phyloP scores from a whole-genome alignment of 1,140 invertebrate species.

The Alviniconcha marisindica region DNA sequence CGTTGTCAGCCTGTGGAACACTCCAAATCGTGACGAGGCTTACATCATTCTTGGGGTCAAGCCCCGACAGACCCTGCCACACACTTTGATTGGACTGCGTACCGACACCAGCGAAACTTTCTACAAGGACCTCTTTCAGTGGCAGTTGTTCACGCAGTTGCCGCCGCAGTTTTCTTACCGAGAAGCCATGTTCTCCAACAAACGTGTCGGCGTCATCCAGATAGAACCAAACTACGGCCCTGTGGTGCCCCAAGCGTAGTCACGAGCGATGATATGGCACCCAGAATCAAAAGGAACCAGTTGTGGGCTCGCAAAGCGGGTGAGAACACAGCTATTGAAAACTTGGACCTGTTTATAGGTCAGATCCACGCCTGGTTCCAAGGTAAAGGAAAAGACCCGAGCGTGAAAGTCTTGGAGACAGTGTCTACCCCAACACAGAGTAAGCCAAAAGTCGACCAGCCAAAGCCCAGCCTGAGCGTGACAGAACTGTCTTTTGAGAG shows the following conservation, averaged over 20 bases:
- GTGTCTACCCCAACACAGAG: not conserved
- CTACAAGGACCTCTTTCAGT: slow-evolving; percentile 7
- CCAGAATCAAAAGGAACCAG: slow-evolving; percentile 6
- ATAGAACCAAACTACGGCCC: not conserved
- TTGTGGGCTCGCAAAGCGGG: slow-evolving; percentile 37
- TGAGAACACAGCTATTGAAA: not conserved
- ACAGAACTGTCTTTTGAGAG: too few species aligned
- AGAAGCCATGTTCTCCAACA: slow-evolving; percentile 6
- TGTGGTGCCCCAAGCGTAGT: slow-evolving; percentile 36
- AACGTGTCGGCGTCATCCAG: slow-evolving; percentile 33
- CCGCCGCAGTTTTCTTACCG: slow-evolving; percentile 28
- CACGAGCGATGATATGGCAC: not conserved
- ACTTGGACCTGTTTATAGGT: slow-evolving; percentile 1
- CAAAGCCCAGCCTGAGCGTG: not conserved
- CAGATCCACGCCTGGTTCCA: slow-evolving; percentile 39
- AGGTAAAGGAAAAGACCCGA: not conserved
- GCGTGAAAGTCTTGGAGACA: too few species aligned
- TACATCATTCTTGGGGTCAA: slow-evolving; percentile 34
- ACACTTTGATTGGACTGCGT: slow-evolving; percentile 25
- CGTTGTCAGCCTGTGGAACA: slow-evolving; percentile 44
- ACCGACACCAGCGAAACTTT: not conserved
- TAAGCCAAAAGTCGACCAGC: not conserved
- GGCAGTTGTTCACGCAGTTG: slow-evolving; percentile 15
- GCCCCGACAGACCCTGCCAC: not conserved
- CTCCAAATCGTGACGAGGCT: slow-evolving; percentile 15